Evolutionary conservation across 1,140 invertebrate genomes (phyloP).

Genomic region (Choristoneura fumiferana): DNA sequence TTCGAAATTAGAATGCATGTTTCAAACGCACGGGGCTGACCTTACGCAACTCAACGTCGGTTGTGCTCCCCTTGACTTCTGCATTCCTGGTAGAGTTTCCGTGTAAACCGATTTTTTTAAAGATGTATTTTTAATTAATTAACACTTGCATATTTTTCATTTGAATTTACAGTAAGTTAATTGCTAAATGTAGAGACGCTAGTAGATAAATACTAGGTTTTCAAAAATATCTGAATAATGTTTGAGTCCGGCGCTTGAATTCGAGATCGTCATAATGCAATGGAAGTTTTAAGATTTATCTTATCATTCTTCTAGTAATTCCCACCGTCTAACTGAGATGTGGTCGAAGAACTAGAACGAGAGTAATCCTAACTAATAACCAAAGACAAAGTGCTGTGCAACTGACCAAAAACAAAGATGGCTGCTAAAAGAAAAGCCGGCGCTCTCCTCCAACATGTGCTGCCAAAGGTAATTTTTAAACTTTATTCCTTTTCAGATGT

Average conservation of each 20-base stretch:
- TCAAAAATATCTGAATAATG: too few species aligned
- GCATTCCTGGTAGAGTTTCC: background rate
- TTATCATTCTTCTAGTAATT: conserved; percentile 21
- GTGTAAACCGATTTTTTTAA: too few species aligned
- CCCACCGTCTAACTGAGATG: conserved; percentile 40
- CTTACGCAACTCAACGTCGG: conserved; percentile 41
- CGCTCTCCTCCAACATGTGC: conserved; percentile 75
- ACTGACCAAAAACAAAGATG: conserved; percentile 58
- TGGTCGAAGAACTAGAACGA: conserved; percentile 54
- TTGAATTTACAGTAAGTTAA: too few species aligned
- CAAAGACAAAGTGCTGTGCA: conserved; percentile 67
- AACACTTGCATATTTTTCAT: too few species aligned
- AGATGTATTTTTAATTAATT: too few species aligned
- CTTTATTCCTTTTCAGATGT: conserved; percentile 29
- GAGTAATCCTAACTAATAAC: conserved; percentile 39
- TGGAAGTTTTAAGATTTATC: conserved; percentile 46
- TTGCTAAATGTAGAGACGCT: too few species aligned
- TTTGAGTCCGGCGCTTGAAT: too few species aligned
- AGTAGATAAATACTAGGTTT: too few species aligned
- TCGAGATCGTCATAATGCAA: conserved; percentile 16
- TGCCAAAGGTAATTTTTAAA: conserved; percentile 74
- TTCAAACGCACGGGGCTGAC: conserved; percentile 41
- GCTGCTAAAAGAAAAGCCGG: conserved; percentile 78
- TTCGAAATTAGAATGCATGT: conserved; percentile 44
- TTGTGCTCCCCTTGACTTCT: conserved; percentile 17